Percentiles rank a stretch among this genome's conserved stretches.
Evolutionary conservation across 2,113 vertebrate genomes (phyloP).

Genomic region (Apodemus speciosus): DNA sequence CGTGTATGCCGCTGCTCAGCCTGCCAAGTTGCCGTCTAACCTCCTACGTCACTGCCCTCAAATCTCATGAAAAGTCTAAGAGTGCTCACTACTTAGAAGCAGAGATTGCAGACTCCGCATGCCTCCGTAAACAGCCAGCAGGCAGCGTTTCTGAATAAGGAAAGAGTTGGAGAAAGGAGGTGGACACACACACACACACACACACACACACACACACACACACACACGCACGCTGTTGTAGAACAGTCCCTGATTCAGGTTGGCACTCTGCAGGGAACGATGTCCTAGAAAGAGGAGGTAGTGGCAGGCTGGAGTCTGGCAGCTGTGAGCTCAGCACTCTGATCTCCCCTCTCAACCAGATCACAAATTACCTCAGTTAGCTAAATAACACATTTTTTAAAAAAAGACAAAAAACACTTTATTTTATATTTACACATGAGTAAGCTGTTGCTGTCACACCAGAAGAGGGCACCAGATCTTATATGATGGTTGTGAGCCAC

Average conservation of each 20-base stretch:
- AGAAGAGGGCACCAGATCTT: no score
- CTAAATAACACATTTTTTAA: slow-evolving; percentile 7
- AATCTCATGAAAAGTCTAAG: not conserved
- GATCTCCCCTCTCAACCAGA: not conserved
- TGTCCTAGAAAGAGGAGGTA: not conserved
- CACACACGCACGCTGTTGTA: no score
- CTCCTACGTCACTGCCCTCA: not conserved
- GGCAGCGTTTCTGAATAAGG: not conserved
- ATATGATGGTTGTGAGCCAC: no score
- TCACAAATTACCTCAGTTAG: not conserved
- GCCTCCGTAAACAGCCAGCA: not conserved
- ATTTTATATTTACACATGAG: no score
- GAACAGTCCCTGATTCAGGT: not conserved
- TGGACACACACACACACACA: no score
- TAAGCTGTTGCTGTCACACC: no score
- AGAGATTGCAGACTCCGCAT: not conserved
- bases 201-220: no score
- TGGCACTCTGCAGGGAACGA: not conserved
- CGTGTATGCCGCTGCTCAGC: not conserved
- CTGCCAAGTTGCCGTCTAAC: not conserved
- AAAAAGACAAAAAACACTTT: no score
- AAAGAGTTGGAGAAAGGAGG: slow-evolving; percentile 22
- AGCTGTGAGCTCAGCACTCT: not conserved
- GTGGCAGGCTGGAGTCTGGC: not conserved
- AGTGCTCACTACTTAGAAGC: not conserved